phyloP scores from a whole-genome alignment of 1,140 invertebrate species.

The Bombus consobrinus region DNA sequence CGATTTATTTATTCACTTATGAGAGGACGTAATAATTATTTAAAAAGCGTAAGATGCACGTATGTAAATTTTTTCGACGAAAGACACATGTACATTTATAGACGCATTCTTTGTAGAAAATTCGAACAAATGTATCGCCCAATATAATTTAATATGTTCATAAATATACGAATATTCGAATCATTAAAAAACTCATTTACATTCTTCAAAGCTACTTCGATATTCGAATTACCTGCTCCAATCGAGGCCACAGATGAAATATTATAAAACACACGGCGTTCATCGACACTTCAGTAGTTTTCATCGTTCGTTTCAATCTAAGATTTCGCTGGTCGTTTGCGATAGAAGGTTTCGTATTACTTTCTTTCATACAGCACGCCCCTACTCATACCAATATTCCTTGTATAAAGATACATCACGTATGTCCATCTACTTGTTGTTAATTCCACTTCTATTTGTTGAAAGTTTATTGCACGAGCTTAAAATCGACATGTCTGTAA shows the following conservation, averaged over 20 bases:
- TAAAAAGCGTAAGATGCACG: too few species aligned
- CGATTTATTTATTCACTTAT: too few species aligned
- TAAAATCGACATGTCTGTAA: neutral
- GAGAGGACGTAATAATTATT: too few species aligned
- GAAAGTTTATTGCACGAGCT: neutral
- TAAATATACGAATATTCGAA: neutral
- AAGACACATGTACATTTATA: too few species aligned
- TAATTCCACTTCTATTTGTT: too few species aligned
- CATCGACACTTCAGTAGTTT: neutral
- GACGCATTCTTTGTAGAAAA: too few species aligned
- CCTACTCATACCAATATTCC: neutral
- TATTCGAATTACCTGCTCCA: neutral
- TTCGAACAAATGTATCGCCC: too few species aligned
- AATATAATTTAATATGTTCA: too few species aligned
- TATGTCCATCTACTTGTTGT: neutral
- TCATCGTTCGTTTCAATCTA: conserved; percentile 1
- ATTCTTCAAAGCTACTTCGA: neutral
- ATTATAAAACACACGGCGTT: neutral
- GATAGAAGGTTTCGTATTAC: conserved; percentile 13
- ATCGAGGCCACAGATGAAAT: neutral
- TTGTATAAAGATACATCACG: neutral
- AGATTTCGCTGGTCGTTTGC: conserved; percentile 30
- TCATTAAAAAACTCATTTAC: neutral
- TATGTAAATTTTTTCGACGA: too few species aligned
- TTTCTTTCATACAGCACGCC: neutral